Conservation (phyloP, 2,113 vertebrate genomes). For the Sakesphorus luctuosus region DNA sequence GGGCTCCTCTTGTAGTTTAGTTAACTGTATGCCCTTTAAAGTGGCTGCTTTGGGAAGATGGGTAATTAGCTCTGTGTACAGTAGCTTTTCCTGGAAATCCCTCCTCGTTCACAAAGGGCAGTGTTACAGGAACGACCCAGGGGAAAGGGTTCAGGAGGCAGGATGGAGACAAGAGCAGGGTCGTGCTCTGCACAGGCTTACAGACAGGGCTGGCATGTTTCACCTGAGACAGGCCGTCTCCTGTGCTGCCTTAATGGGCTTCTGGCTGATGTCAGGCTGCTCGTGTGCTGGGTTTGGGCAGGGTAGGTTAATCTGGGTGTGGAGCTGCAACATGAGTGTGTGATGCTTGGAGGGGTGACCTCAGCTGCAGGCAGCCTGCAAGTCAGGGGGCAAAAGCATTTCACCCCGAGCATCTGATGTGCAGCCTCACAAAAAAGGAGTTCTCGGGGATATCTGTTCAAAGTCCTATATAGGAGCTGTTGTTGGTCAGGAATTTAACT, state of each 20-base stretch:
- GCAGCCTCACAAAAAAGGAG: background rate
- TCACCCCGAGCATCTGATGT: background rate
- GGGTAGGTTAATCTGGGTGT: background rate
- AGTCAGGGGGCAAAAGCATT: background rate
- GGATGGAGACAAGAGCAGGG: background rate
- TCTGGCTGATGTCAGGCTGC: background rate
- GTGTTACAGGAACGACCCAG: background rate
- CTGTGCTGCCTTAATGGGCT: background rate
- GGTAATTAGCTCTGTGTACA: background rate
- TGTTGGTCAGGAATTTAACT: background rate
- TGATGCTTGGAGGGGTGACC: background rate
- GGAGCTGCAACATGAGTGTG: background rate
- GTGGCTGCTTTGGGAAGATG: background rate
- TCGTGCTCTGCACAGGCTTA: background rate
- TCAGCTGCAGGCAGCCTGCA: background rate
- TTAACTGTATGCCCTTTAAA: background rate
- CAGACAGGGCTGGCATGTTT: rapidly evolving
- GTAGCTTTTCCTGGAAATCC: constrained; percentile 24
- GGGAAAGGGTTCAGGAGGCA: background rate
- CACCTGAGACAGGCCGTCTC: background rate
- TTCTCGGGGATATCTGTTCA: background rate
- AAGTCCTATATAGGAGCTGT: too few species aligned
- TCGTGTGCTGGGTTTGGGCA: background rate
- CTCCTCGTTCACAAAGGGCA: background rate
- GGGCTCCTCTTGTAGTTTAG: background rate